These are phyloP conservation scores for Chelonoidis abingdonii DNA, from an alignment of 2,113 vertebrate species.

Conservation along the genomic window DNA sequence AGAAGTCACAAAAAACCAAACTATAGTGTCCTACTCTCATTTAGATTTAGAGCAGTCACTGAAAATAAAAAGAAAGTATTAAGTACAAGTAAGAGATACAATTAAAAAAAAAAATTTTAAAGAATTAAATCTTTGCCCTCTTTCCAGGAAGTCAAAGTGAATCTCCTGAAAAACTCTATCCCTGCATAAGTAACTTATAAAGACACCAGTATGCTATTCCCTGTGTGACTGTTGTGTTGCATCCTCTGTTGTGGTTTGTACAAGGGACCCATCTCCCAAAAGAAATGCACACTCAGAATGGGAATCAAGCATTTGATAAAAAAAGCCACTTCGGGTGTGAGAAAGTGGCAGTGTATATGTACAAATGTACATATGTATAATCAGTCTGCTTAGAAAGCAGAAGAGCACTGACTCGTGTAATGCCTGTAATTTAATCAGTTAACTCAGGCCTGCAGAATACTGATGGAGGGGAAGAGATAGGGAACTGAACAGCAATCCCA, in stretches of 20 bases:
- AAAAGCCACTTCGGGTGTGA: neutral
- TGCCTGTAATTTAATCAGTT: constrained; percentile 41
- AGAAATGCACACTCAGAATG: neutral
- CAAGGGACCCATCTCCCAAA: neutral
- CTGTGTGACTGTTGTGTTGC: neutral
- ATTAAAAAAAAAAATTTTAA: neutral
- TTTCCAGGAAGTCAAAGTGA: neutral
- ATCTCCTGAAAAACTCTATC: neutral
- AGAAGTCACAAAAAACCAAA: neutral
- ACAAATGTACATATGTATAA: neutral
- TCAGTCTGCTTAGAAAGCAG: constrained; percentile 64
- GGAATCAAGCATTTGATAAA: rapidly evolving
- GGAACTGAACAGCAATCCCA: rapidly evolving
- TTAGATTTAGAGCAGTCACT: neutral
- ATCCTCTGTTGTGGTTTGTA: rapidly evolving
- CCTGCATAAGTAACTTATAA: neutral
- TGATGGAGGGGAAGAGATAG: neutral
- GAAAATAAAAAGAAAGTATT: neutral
- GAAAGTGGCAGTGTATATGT: neutral
- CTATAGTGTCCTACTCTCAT: neutral
- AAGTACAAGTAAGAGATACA: neutral
- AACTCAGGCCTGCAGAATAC: constrained; percentile 38
- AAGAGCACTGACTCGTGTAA: constrained; percentile 59
- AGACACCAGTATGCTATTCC: neutral
- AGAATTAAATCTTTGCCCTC: neutral